A percentile compares a stretch with the other conserved stretches of the same genome.
These are phyloP conservation scores for Pheosia gnoma DNA, from an alignment of 2,888 invertebrate species.

Conservation along the genomic window DNA sequence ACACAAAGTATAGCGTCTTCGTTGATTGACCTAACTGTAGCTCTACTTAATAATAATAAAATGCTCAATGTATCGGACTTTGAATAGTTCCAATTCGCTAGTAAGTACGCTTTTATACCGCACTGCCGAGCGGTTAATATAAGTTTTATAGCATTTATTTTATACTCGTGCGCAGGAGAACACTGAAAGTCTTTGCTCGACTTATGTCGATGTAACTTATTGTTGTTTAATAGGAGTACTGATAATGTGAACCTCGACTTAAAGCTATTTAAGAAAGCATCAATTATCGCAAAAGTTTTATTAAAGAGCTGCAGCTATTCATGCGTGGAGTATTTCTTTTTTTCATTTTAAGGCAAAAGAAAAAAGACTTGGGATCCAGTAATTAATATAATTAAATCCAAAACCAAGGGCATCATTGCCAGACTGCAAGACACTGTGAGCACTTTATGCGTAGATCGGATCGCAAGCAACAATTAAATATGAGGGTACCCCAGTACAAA, in stretches of 20 bases:
- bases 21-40: background rate
- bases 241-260: conserved; percentile 15
- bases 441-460: no score
- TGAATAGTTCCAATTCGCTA: conserved; percentile 4
- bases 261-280: background rate
- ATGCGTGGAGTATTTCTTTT: no score
- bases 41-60: conserved; percentile 1
- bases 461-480: no score
- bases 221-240: conserved; percentile 35
- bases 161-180: conserved; percentile 39
- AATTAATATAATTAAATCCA: no score
- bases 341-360: no score
- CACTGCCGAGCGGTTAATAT: conserved; percentile 31
- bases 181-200: conserved; percentile 44
- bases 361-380: no score
- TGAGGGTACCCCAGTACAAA: no score
- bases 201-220: conserved; percentile 45
- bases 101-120: conserved; percentile 5
- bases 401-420: no score
- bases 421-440: no score
- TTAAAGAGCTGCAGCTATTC: no score
- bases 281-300: no score
- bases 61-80: background rate
- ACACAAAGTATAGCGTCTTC: background rate
- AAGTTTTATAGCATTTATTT: conserved; percentile 44